Conservation (phyloP, 2,113 vertebrate species). For the Aphyosemion australe region DNA sequence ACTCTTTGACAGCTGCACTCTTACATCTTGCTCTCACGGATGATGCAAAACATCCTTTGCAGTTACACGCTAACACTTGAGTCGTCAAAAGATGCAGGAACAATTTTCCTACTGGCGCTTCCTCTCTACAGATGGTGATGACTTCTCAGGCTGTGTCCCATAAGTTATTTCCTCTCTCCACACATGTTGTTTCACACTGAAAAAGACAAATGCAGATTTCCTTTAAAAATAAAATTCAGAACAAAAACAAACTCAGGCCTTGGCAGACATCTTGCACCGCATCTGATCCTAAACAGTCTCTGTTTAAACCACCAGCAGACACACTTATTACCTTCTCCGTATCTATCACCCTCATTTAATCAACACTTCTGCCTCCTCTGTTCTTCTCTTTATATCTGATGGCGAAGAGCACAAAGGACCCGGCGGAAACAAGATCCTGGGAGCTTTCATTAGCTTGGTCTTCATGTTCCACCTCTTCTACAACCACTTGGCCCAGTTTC, state of each 20-base stretch:
- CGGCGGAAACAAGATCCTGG: constrained; percentile 9
- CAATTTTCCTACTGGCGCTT: constrained; percentile 6
- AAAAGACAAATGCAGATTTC: background rate
- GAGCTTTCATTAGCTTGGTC: background rate
- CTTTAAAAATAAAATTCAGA: background rate
- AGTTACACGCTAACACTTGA: background rate
- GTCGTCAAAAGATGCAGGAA: background rate
- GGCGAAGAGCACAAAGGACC: constrained; percentile 12
- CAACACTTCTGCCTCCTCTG: background rate
- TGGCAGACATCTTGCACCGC: background rate
- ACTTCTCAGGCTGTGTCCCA: constrained; percentile 12
- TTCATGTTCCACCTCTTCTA: background rate
- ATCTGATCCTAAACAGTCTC: background rate
- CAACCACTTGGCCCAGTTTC: constrained; percentile 10
- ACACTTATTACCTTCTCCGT: background rate
- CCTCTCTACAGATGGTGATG: constrained; percentile 10
- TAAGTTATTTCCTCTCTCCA: constrained; percentile 14
- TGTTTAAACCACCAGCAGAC: background rate
- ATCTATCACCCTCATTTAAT: background rate
- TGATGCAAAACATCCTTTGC: constrained; percentile 16
- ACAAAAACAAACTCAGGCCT: background rate
- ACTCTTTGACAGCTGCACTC: constrained; percentile 9
- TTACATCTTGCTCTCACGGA: constrained; percentile 2
- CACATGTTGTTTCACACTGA: constrained; percentile 4
- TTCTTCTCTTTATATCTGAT: constrained; percentile 24